Conservation (phyloP, 1,140 invertebrate species). For the Rhyzopertha dominica region DNA sequence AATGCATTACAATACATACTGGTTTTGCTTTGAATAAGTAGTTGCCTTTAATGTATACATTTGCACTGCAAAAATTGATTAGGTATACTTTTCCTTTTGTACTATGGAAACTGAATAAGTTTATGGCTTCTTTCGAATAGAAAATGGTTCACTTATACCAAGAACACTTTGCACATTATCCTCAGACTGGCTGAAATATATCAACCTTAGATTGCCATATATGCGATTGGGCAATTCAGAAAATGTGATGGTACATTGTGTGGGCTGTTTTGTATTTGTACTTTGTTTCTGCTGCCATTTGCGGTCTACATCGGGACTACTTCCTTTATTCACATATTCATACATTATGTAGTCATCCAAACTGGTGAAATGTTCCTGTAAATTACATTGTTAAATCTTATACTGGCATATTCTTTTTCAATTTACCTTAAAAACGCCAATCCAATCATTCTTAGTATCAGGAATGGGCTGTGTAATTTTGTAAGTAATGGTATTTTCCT, state of each 20-base stretch:
- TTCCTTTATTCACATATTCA: slow-evolving; percentile 62
- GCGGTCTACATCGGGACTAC: slow-evolving; percentile 20
- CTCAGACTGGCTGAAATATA: slow-evolving; percentile 69
- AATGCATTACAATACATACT: too few species aligned
- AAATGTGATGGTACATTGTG: slow-evolving; percentile 51
- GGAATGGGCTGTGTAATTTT: slow-evolving; percentile 57
- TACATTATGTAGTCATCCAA: slow-evolving; percentile 80
- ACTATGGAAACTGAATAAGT: too few species aligned
- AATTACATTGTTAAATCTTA: slow-evolving; percentile 9
- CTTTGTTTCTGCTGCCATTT: slow-evolving; percentile 25
- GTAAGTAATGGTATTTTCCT: slow-evolving; percentile 62
- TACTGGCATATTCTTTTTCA: slow-evolving; percentile 47
- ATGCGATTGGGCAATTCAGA: slow-evolving; percentile 50
- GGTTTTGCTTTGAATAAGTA: too few species aligned
- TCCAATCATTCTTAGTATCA: slow-evolving; percentile 70
- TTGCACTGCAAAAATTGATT: too few species aligned
- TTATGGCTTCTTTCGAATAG: too few species aligned
- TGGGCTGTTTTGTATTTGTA: slow-evolving; percentile 47
- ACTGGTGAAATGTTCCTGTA: slow-evolving; percentile 67
- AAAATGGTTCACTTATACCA: slow-evolving; percentile 45
- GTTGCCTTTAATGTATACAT: too few species aligned
- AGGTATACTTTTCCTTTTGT: too few species aligned
- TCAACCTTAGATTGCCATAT: slow-evolving; percentile 64
- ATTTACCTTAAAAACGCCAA: slow-evolving; percentile 68
- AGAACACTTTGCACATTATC: slow-evolving; percentile 57